Evolutionary conservation across 2,888 invertebrate species (phyloP).

Genomic region (Cancer borealis): DNA sequence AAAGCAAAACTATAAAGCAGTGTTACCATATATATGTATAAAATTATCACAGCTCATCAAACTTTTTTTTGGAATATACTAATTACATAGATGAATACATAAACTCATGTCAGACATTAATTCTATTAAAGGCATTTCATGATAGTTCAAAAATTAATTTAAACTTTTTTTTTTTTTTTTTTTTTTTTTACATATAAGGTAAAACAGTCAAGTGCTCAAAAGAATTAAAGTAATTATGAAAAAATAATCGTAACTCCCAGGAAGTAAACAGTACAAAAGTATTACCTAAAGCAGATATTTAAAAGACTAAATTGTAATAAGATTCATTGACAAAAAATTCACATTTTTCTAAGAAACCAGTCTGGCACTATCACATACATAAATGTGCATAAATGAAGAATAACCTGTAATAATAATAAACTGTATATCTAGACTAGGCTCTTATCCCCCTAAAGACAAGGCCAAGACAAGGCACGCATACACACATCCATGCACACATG

Average conservation of each 20-base stretch:
- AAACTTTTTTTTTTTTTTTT: not conserved
- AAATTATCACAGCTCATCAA: constrained; percentile 28
- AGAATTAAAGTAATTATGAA: not conserved
- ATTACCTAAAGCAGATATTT: not conserved
- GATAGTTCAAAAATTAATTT: not conserved
- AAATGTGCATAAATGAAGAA: not conserved
- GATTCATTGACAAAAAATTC: not conserved
- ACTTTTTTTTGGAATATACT: not conserved
- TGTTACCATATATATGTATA: not conserved
- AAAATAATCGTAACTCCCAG: not conserved
- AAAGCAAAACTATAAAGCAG: constrained; percentile 4
- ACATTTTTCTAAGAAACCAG: not conserved
- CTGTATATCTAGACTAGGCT: too few relatives aligned
- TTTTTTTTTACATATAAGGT: not conserved
- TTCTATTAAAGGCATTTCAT: not conserved
- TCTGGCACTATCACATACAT: not conserved
- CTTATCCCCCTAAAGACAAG: not conserved
- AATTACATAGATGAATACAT: constrained; percentile 33
- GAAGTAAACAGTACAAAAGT: not conserved
- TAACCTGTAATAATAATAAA: not conserved
- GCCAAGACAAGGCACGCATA: not conserved
- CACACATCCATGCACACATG: too few relatives aligned
- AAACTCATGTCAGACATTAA: not conserved
- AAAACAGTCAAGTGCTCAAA: not conserved
- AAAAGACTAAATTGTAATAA: not conserved